Evolutionary conservation across 2,113 vertebrate genomes (phyloP).

Genomic region (Anoura caudifer): DNA sequence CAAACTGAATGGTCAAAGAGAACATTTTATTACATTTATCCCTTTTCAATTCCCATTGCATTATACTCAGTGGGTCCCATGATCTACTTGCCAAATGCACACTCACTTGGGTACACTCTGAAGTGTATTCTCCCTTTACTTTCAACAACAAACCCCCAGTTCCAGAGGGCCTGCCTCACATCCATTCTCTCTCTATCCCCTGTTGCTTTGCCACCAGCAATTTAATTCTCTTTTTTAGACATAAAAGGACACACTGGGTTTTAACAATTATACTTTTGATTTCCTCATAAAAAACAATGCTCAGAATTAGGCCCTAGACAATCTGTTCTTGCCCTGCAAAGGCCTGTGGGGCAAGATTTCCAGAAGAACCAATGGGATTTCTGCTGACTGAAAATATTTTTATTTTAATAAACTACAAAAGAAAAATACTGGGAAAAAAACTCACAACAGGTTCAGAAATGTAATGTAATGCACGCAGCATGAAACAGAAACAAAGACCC

Average conservation of each 20-base stretch:
- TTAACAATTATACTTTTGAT: conserved; percentile 56
- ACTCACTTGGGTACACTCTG: not conserved
- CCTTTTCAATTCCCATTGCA: not conserved
- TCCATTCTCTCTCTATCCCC: not conserved
- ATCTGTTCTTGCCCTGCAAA: conserved; percentile 5
- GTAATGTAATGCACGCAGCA: conserved; percentile 72
- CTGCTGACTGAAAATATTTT: conserved; percentile 71
- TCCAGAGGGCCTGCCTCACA: not conserved
- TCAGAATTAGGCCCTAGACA: conserved; percentile 52
- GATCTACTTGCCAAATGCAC: not conserved
- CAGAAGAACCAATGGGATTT: conserved; percentile 44
- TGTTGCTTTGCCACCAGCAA: conserved; percentile 21
- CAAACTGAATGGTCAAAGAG: not conserved
- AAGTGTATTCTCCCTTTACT: not conserved
- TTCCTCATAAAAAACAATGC: conserved; percentile 46
- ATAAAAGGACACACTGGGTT: conserved; percentile 33
- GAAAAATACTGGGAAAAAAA: conserved; percentile 46
- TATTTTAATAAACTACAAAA: conserved; percentile 77
- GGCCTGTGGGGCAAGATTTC: conserved; percentile 53
- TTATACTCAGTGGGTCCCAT: not conserved
- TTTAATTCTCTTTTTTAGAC: conserved; percentile 43
- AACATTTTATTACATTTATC: not conserved
- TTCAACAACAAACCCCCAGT: conserved; percentile 3
- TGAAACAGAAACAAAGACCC: conserved; percentile 77
- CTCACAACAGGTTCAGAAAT: conserved; percentile 72